A percentile compares a stretch with the other conserved stretches of the same genome.
These are phyloP conservation scores for Xestia rhomboidea DNA, from an alignment of 2,888 invertebrate species.

Conservation along the genomic window DNA sequence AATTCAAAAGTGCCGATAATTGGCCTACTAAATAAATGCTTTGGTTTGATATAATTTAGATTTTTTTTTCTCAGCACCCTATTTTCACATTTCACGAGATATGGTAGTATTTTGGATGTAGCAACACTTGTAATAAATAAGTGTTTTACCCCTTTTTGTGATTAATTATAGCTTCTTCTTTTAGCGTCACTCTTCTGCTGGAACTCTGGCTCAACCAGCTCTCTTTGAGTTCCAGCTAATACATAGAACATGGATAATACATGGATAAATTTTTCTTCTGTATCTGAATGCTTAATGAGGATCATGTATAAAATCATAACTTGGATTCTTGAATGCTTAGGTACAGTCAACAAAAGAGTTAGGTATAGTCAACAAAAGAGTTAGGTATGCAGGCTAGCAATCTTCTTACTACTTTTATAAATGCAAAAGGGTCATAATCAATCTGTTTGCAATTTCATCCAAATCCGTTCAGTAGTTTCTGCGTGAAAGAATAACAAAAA, in stretches of 20 bases:
- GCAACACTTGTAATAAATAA: constrained; percentile 1
- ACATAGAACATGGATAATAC: constrained; percentile 11
- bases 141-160: background rate
- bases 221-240: constrained; percentile 3
- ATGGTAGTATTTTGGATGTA: constrained; percentile 13
- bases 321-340: constrained; percentile 26
- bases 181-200: constrained; percentile 17
- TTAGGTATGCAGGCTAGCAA: too few species aligned
- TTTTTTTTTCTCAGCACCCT: background rate
- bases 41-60: too few species aligned
- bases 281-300: constrained; percentile 46
- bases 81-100: background rate
- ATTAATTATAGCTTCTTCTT: constrained; percentile 43
- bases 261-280: constrained; percentile 37
- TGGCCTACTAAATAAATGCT: too few species aligned
- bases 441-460: too few species aligned
- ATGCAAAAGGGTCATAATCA: too few species aligned
- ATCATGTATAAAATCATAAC: constrained; percentile 17
- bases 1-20: too few species aligned
- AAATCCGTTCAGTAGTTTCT: too few species aligned
- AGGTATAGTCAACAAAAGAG: too few species aligned
- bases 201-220: constrained; percentile 22
- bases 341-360: too few species aligned
- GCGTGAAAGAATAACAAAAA: too few species aligned
- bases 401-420: too few species aligned